phyloP scores from a whole-genome alignment of 1,140 invertebrate genomes.

The Lepidurus packardi region DNA sequence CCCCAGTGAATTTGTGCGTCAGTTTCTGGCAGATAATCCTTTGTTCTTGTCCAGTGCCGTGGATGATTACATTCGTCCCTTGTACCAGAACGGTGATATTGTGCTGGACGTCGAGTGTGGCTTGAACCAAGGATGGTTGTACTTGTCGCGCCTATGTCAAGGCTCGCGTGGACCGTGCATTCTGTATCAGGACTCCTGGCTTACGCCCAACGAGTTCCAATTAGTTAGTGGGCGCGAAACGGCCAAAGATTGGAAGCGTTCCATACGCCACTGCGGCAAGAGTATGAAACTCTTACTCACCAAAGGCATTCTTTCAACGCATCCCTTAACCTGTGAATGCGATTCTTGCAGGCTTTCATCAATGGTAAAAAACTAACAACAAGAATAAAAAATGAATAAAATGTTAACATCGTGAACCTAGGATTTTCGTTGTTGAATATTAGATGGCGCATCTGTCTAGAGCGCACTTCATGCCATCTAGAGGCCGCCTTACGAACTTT shows the following conservation, averaged over 20 bases:
- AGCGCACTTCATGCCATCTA: neutral
- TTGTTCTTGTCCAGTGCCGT: conserved; percentile 36
- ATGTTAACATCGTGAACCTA: neutral
- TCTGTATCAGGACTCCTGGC: conserved; percentile 46
- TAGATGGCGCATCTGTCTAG: neutral
- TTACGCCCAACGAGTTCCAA: conserved; percentile 53
- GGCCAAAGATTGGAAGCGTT: conserved; percentile 52
- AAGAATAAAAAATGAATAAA: neutral
- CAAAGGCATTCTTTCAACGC: conserved; percentile 48
- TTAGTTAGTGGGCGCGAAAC: conserved; percentile 49
- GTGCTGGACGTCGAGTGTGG: conserved; percentile 49
- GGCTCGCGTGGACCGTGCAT: conserved; percentile 49
- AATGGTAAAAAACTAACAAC: neutral
- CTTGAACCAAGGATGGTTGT: conserved; percentile 45
- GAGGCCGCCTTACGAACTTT: neutral
- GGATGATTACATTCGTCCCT: conserved; percentile 44
- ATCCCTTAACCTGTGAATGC: conserved; percentile 48
- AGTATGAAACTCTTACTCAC: conserved; percentile 50
- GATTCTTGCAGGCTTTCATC: conserved; percentile 40
- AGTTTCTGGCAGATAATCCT: conserved; percentile 31
- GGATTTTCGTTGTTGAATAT: neutral
- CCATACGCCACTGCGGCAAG: conserved; percentile 50
- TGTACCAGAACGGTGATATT: conserved; percentile 45
- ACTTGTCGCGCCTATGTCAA: conserved; percentile 46
- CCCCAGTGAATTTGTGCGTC: conserved; percentile 28